Evolutionary conservation across 2,888 invertebrate genomes (phyloP), one percentile per base, ranked within the genome.

Genomic region (Peribatodes rhomboidaria): DNA sequence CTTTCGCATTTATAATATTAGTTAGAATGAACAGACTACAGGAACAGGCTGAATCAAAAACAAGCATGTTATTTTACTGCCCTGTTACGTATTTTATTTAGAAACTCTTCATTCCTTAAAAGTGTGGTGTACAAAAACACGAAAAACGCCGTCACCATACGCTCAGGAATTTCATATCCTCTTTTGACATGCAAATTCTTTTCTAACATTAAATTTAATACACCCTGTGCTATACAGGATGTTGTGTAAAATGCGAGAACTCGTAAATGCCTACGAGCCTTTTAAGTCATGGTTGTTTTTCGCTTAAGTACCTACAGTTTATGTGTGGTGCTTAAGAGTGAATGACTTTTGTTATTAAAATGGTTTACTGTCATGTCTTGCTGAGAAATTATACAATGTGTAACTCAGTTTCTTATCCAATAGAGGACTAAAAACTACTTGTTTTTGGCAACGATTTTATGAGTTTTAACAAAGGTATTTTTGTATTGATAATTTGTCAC

Each of bases 111-210:
- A 61, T 62, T 61, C 57, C 39, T 66, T 52, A 52, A 65, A 59
- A 65, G 47, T 66, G 66, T 66, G 39, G 60, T 61, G 33, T 61
- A 65, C 68, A 72, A 68, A 69, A 58, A 59, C 42, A 63, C 61
- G 61, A 67, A 70, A 72, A 70, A 74, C 66, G 55, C 59, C 67
- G 68, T 53, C 56, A 49, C 49, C 55, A 64, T 49, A 49, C 58
- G 54, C 55, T 57, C 55, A 60, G 49, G 67, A 69, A 71, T 73
- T 71, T 71, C 71, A 73, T 74, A 72, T 71, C 69, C 67, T 61
- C 69, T 73, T 72, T 75, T 75, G 74, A 74, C 69, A 75, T 75
- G 75, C 68, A 75, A 75, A 75, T 75, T 72, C 67, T 71, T 71
- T 72, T 70, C 69, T 70, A 68, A 71, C 74, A 67, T 75, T 70